These are phyloP conservation scores for Sarcophaga peregrina DNA, from an alignment of 1,140 invertebrate genomes.

Conservation along the genomic window DNA sequence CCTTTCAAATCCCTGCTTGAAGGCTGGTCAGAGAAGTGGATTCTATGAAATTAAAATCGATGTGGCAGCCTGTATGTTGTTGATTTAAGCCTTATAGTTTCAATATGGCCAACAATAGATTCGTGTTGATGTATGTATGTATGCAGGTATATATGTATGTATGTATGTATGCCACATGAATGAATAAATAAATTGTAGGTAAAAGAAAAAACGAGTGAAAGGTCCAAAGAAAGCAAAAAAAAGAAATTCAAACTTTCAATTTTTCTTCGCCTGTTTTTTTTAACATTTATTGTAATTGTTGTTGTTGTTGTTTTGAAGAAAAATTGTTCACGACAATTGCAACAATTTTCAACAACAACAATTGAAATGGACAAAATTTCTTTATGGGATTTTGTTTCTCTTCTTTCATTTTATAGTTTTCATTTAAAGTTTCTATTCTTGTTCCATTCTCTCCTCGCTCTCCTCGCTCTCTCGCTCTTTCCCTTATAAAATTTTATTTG, in stretches of 20 bases:
- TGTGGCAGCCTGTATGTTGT: too few relatives aligned
- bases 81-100: too few relatives aligned
- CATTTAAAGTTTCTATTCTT: not conserved
- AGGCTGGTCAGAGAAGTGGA: too few relatives aligned
- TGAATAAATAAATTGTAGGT: too few relatives aligned
- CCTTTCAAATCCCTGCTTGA: too few relatives aligned
- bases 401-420: not conserved
- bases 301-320: not conserved
- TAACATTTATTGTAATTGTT: not conserved
- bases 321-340: constrained; percentile 33
- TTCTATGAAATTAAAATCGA: too few relatives aligned
- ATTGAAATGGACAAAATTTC: not conserved
- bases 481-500: not conserved
- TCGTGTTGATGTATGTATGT: too few relatives aligned
- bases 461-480: not conserved
- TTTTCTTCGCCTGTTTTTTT: not conserved
- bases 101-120: too few relatives aligned
- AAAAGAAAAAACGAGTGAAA: too few relatives aligned
- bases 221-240: not conserved
- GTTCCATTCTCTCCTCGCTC: not conserved
- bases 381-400: not conserved
- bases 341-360: not conserved
- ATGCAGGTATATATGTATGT: too few relatives aligned
- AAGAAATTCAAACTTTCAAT: constrained; percentile 22
- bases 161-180: too few relatives aligned